These are phyloP conservation scores for Silurus glanis DNA, from an alignment of 2,113 vertebrate genomes.

Conservation along the genomic window DNA sequence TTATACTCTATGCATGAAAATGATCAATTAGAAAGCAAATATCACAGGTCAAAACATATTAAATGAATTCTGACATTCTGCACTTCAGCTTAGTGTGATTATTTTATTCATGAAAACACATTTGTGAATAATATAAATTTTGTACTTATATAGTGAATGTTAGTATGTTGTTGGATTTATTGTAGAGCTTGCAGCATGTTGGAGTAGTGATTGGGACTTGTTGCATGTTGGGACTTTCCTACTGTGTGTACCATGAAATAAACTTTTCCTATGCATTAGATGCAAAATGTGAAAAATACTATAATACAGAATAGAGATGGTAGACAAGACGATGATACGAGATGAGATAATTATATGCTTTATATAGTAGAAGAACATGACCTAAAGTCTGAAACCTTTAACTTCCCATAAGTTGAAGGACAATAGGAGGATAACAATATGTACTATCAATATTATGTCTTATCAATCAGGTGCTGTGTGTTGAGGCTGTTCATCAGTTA, in stretches of 20 bases:
- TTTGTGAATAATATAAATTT: background rate
- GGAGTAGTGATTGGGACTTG: background rate
- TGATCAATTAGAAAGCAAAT: background rate
- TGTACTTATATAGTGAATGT: no score
- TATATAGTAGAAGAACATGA: background rate
- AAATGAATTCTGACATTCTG: background rate
- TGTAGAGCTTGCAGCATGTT: background rate
- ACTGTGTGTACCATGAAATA: background rate
- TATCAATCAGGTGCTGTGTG: background rate
- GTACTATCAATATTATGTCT: background rate
- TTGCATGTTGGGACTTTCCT: background rate
- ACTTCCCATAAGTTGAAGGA: background rate
- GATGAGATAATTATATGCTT: conserved; percentile 1
- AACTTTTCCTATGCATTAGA: background rate
- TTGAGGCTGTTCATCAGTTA: background rate
- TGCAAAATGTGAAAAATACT: background rate
- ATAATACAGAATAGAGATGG: no score
- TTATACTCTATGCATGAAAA: background rate
- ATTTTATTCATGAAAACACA: background rate
- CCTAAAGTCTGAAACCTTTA: background rate
- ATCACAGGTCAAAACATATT: background rate
- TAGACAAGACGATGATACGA: no score
- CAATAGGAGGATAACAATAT: background rate
- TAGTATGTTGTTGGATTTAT: background rate
- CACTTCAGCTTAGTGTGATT: background rate